Evolutionary conservation across 2,113 vertebrate species (phyloP).

Genomic region (Amphilophus citrinellus): DNA sequence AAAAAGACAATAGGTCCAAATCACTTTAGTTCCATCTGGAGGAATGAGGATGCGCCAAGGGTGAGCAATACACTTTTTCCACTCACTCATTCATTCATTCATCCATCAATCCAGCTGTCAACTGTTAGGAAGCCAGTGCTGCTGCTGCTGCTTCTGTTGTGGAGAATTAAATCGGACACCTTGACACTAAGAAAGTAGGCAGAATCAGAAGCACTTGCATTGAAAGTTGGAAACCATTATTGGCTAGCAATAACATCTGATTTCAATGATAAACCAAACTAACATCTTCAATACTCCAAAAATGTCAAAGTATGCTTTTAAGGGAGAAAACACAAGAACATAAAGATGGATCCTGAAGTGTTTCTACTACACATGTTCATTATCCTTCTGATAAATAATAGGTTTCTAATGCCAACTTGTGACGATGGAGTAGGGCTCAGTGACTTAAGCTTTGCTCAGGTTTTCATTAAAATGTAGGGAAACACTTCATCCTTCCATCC

Average conservation of each 20-base stretch:
- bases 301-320: slow-evolving; percentile 39
- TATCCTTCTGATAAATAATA: not conserved
- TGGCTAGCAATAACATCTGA: not conserved
- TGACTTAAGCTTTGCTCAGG: not conserved
- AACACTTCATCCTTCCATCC: slow-evolving; percentile 37
- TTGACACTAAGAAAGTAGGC: slow-evolving; percentile 2
- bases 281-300: slow-evolving; percentile 9
- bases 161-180: slow-evolving; percentile 6
- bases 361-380: slow-evolving; percentile 11
- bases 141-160: slow-evolving; percentile 7
- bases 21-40: slow-evolving; percentile 35
- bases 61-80: slow-evolving; percentile 10
- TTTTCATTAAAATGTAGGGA: slow-evolving; percentile 11
- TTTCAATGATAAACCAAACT: not conserved
- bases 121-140: slow-evolving; percentile 9
- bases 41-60: slow-evolving; percentile 12
- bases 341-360: slow-evolving; percentile 21
- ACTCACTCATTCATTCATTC: slow-evolving; percentile 5
- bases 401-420: not conserved
- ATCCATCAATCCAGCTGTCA: slow-evolving; percentile 51
- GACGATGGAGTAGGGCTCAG: not conserved
- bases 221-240: not conserved
- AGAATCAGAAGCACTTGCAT: not conserved
- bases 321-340: slow-evolving; percentile 13
- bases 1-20: slow-evolving; percentile 51